Evolutionary conservation across 2,888 invertebrate species (phyloP).

Genomic region (Diplolepis rosae): DNA sequence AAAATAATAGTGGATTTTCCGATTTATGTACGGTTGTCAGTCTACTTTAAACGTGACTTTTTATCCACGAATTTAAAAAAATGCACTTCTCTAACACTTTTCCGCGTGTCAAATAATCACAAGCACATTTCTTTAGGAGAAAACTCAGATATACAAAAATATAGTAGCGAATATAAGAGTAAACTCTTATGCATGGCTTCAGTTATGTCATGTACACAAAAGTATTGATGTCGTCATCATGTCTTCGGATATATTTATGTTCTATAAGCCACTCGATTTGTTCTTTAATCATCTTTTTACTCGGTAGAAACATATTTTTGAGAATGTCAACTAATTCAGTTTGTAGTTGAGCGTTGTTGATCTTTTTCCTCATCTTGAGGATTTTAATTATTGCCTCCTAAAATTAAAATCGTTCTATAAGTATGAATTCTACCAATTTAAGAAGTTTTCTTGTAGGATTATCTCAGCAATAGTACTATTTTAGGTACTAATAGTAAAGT

Average conservation of each 20-base stretch:
- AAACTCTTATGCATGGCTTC: constrained; percentile 51
- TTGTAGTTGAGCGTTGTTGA: constrained; percentile 95
- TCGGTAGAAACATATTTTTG: constrained; percentile 99
- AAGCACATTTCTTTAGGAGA: constrained; percentile 33
- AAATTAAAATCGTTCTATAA: constrained; percentile 30
- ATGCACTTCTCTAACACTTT: neutral
- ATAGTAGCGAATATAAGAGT: constrained; percentile 60
- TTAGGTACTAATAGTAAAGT: constrained; percentile 12
- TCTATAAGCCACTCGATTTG: constrained; percentile 99
- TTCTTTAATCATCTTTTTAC: constrained; percentile 99
- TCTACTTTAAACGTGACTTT: neutral
- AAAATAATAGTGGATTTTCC: neutral
- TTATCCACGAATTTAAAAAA: neutral
- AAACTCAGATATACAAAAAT: constrained; percentile 66
- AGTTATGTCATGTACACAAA: constrained; percentile 97
- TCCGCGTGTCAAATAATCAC: constrained; percentile 21
- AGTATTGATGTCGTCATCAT: constrained; percentile 97
- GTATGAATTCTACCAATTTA: neutral
- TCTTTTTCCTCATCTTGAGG: constrained; percentile 96
- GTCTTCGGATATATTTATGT: constrained; percentile 97
- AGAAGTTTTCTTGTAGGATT: neutral
- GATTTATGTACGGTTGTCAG: neutral
- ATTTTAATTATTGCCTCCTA: constrained; percentile 99
- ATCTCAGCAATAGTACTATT: neutral
- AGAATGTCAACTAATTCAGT: constrained; percentile 98